Conservation (phyloP, 2,113 vertebrate genomes). For the Phalacrocorax carbo region DNA sequence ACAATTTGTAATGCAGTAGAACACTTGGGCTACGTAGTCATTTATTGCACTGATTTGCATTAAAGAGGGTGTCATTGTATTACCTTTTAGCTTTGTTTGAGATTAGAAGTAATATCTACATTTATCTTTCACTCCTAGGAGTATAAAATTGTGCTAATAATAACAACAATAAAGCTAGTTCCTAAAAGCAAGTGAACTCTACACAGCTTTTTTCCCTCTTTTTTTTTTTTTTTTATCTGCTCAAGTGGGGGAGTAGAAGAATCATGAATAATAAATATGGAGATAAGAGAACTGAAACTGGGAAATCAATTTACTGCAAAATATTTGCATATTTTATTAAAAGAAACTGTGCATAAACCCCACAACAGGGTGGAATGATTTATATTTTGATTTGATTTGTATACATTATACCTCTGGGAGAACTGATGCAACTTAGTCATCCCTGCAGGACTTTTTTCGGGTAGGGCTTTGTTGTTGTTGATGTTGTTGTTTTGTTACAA, state of each 20-base stretch:
- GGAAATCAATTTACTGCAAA: constrained; percentile 85
- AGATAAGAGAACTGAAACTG: constrained; percentile 84
- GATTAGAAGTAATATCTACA: constrained; percentile 64
- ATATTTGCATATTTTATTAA: constrained; percentile 89
- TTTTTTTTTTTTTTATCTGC: neutral
- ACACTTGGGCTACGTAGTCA: constrained; percentile 57
- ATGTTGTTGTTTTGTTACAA: constrained; percentile 30
- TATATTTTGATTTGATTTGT: constrained; percentile 81
- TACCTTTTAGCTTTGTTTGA: constrained; percentile 63
- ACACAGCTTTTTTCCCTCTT: neutral
- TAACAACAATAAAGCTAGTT: constrained; percentile 66
- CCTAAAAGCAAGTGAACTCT: constrained; percentile 64
- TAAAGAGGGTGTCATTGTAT: constrained; percentile 55
- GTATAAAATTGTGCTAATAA: constrained; percentile 59
- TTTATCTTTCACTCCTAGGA: constrained; percentile 66
- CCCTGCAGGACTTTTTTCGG: constrained; percentile 38
- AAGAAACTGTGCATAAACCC: constrained; percentile 78
- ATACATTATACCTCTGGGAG: constrained; percentile 70
- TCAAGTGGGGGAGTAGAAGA: constrained; percentile 65
- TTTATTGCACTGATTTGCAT: constrained; percentile 68
- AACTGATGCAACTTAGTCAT: constrained; percentile 60
- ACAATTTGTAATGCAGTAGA: constrained; percentile 58
- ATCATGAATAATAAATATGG: constrained; percentile 83
- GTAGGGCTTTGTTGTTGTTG: constrained; percentile 47
- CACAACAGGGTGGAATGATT: constrained; percentile 73